Percentiles rank a stretch among this genome's conserved stretches.
phyloP scores from a whole-genome alignment of 2,797 vertebrate species.

The Ataeniobius toweri region DNA sequence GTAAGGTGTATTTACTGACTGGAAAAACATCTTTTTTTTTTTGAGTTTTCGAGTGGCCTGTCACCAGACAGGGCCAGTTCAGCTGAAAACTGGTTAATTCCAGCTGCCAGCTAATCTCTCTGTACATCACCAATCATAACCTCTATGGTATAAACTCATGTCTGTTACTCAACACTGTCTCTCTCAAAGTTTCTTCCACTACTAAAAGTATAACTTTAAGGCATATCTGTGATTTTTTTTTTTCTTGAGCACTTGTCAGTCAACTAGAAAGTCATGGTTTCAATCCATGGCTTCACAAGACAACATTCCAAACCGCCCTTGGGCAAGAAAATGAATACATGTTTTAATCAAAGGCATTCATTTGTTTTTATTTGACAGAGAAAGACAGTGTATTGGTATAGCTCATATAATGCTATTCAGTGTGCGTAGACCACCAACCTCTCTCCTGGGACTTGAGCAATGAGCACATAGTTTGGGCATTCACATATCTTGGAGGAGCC shows the following conservation, averaged over 20 bases:
- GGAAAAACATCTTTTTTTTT: neutral
- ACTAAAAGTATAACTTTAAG: neutral
- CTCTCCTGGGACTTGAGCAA: conserved; percentile 74
- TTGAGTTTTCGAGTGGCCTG: neutral
- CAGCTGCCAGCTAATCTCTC: neutral
- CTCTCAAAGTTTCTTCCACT: neutral
- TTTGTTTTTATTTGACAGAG: neutral
- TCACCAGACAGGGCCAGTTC: neutral
- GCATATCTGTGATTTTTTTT: neutral
- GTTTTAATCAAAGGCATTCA: neutral
- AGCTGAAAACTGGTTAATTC: neutral
- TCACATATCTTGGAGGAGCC: conserved; percentile 84
- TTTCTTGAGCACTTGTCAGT: neutral
- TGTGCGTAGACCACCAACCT: conserved; percentile 75
- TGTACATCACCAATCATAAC: neutral
- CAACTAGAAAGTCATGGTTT: neutral
- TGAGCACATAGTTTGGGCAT: conserved; percentile 77
- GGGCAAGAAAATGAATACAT: neutral
- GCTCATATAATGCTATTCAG: conserved; percentile 60
- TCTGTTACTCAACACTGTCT: neutral
- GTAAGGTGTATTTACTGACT: neutral
- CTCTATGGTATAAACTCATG: neutral
- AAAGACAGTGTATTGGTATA: conserved; percentile 9
- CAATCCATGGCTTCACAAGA: neutral
- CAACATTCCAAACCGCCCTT: neutral